A percentile compares a stretch with the other conserved stretches of the same genome.
Conservation (phyloP, 2,113 vertebrate genomes). For the Upupa epops region DNA sequence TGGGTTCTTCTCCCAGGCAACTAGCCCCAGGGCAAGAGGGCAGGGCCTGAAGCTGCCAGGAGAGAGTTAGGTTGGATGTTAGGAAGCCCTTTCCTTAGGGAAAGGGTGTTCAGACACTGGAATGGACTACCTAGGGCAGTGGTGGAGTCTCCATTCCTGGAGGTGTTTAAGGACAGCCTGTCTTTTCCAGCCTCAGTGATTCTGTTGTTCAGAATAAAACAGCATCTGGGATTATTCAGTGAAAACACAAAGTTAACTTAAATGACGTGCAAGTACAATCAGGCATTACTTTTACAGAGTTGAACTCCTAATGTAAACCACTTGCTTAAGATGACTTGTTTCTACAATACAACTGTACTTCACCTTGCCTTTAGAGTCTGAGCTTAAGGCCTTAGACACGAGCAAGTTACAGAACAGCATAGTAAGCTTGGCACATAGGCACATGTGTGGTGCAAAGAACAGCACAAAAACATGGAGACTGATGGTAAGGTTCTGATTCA, state of each 20-base stretch:
- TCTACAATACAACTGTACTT: background rate
- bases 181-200: too few relatives aligned
- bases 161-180: too few relatives aligned
- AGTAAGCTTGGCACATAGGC: background rate
- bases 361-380: background rate
- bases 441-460: background rate
- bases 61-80: too few relatives aligned
- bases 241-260: background rate
- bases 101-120: too few relatives aligned
- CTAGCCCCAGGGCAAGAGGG: too few relatives aligned
- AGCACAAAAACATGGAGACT: background rate
- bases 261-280: background rate
- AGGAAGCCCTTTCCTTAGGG: too few relatives aligned
- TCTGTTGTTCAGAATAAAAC: background rate
- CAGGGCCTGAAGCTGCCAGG: too few relatives aligned
- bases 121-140: too few relatives aligned
- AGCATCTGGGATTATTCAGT: background rate
- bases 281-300: background rate
- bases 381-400: background rate
- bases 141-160: too few relatives aligned
- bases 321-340: background rate
- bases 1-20: too few relatives aligned
- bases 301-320: background rate
- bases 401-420: background rate
- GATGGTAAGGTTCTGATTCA: background rate